A percentile compares a stretch with the other conserved stretches of the same genome.
These are phyloP conservation scores for Cephonodes hylas DNA, from an alignment of 2,888 invertebrate genomes.

Conservation along the genomic window DNA sequence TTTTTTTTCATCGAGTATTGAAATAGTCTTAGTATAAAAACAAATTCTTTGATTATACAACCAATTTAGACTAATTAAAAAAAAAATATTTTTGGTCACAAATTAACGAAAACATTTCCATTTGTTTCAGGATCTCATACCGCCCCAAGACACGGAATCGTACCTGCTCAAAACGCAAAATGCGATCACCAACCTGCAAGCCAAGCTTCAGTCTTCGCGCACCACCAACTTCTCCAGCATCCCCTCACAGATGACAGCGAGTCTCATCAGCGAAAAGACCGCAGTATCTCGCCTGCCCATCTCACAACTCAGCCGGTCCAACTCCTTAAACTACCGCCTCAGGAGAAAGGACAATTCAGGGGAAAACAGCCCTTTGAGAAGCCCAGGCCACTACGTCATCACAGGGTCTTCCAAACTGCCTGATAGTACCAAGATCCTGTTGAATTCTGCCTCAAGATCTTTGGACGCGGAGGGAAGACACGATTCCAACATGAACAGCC, in stretches of 20 bases:
- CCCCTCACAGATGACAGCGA: conserved; percentile 66
- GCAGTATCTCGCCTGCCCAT: conserved; percentile 69
- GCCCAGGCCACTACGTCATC: conserved; percentile 73
- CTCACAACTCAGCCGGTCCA: conserved; percentile 71
- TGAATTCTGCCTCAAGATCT: conserved; percentile 65
- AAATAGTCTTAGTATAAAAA: too few species aligned
- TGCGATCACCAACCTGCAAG: conserved; percentile 82
- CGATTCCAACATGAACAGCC: conserved; percentile 73
- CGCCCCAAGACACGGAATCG: conserved; percentile 76
- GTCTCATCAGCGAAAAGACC: conserved; percentile 71
- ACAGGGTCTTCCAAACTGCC: conserved; percentile 69
- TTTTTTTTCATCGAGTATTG: too few species aligned
- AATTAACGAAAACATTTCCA: background rate
- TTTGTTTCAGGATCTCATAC: conserved; percentile 75
- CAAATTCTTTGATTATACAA: too few species aligned
- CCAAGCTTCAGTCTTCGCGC: conserved; percentile 73
- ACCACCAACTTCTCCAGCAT: conserved; percentile 54
- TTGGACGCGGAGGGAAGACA: conserved; percentile 59
- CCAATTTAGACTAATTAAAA: too few species aligned
- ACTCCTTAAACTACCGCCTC: conserved; percentile 73
- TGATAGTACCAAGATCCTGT: conserved; percentile 54
- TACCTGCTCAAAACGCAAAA: conserved; percentile 82
- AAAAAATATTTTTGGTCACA: background rate
- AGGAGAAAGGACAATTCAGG: conserved; percentile 61
- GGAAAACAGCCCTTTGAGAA: conserved; percentile 69